Evolutionary conservation across 2,888 invertebrate genomes (phyloP), one percentile per base, ranked within the genome.

Genomic region (Dryadula phaetusa): DNA sequence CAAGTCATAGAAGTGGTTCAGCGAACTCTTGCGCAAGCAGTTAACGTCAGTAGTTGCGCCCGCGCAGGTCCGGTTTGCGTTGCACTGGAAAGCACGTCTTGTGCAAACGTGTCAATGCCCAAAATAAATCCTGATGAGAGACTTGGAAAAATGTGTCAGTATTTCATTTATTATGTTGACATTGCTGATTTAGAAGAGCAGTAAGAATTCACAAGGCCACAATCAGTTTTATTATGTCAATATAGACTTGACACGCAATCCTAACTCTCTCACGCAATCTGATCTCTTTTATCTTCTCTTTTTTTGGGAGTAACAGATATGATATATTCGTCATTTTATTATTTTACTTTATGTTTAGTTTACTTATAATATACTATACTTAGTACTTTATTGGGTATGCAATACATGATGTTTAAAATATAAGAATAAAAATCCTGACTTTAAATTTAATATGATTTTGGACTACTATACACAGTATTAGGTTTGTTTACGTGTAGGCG

Each of bases 21-120:
- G 80, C 86, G 91, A 90, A 90, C 91, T 82, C 70, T 92, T 92
- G 83, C 87, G 86, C 85, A 91, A 90, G 79, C 65, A 67, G 62
- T 61, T 60, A 66, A 60, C 73, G 74, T 70, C 73, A 73, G 73
- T 68, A 67, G 70, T 69, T 72, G 74, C 77, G 77, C 75, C 72
- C 74, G 80, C 78, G 74, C 79, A 84, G 79, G 84, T 87, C 88
- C 88, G 88, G 87, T 84, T 85, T 75, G 75, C 75, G 79, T 78
- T 85, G 79, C 78, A 79, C 79, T 85, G 88, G 88, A 85, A 86
- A 88, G 81, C 78, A 86, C 87, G 82, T 81, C 87, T 91, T 91
- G 87, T 86, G 91, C 86, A 91, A 91, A 66, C 72, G 72, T 72
- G 67, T 46, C 68, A 74, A 71, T 69, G 70, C 70, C 73, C 71